A percentile compares a stretch with the other conserved stretches of the same genome.
These are phyloP conservation scores for Hypothenemus hampei DNA, from an alignment of 1,140 invertebrate genomes.

Conservation along the genomic window DNA sequence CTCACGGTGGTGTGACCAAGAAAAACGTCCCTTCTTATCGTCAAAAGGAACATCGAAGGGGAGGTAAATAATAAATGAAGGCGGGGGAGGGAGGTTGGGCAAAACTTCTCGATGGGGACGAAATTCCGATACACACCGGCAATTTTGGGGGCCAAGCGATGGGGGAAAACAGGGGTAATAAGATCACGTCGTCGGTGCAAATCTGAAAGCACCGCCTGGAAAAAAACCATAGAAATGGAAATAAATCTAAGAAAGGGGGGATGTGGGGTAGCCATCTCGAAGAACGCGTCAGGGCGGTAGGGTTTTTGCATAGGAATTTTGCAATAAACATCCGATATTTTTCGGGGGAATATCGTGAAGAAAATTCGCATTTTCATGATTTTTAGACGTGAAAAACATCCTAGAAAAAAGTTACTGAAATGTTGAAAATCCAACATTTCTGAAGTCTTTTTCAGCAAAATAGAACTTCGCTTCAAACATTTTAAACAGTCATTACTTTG, in stretches of 20 bases:
- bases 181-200: slow-evolving; percentile 19
- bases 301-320: slow-evolving; percentile 17
- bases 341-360: too few relatives aligned
- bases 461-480: too few relatives aligned
- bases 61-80: slow-evolving; percentile 30
- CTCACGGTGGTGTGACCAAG: slow-evolving; percentile 16
- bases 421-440: background rate
- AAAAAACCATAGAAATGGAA: slow-evolving; percentile 22
- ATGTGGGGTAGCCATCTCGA: background rate
- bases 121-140: slow-evolving; percentile 24
- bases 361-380: background rate
- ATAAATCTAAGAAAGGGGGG: slow-evolving; percentile 11
- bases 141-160: slow-evolving; percentile 5
- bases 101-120: background rate
- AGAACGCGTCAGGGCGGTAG: too few relatives aligned
- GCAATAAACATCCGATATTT: slow-evolving; percentile 5
- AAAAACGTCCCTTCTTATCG: slow-evolving; percentile 11
- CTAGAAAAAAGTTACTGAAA: background rate
- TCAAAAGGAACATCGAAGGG: slow-evolving; percentile 24
- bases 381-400: background rate
- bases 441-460: background rate
- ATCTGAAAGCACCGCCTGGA: slow-evolving; percentile 4
- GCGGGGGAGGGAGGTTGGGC: background rate
- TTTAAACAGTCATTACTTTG: too few relatives aligned
- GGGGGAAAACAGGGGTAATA: slow-evolving; percentile 22